Percentiles rank a stretch among this genome's conserved stretches.
phyloP scores from a whole-genome alignment of 2,888 invertebrate genomes.

The Lamellibrachia columna region DNA sequence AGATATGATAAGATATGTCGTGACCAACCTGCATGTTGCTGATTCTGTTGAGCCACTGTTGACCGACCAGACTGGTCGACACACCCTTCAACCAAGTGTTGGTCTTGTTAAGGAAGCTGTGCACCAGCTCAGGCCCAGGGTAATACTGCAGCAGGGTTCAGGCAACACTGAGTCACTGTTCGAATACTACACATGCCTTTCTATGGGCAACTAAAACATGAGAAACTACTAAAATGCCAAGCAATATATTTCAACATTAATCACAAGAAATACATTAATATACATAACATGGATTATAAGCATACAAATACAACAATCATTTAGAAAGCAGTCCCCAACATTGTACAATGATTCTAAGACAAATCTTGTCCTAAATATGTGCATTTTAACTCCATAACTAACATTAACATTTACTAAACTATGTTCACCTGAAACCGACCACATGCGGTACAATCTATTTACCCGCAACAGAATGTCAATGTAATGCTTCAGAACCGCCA shows the following conservation, averaged over 20 bases:
- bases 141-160: not conserved
- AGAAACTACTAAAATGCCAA: not conserved
- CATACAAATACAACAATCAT: no score
- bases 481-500: not conserved
- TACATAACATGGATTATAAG: no score
- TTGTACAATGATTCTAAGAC: no score
- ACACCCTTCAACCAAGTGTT: not conserved
- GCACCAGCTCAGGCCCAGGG: slow-evolving; percentile 6
- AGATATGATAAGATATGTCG: not conserved
- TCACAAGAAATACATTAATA: not conserved
- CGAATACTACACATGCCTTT: not conserved
- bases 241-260: not conserved
- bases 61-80: not conserved
- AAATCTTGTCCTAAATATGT: no score
- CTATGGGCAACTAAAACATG: not conserved
- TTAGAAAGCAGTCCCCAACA: no score
- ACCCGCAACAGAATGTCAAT: not conserved
- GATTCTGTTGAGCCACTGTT: slow-evolving; percentile 6
- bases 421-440: not conserved
- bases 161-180: no score
- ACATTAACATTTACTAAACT: not conserved
- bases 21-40: not conserved
- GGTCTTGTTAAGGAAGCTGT: not conserved
- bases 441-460: not conserved
- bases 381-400: not conserved